Conservation (phyloP, 2,888 invertebrate species). For the Heliconius cydno region DNA sequence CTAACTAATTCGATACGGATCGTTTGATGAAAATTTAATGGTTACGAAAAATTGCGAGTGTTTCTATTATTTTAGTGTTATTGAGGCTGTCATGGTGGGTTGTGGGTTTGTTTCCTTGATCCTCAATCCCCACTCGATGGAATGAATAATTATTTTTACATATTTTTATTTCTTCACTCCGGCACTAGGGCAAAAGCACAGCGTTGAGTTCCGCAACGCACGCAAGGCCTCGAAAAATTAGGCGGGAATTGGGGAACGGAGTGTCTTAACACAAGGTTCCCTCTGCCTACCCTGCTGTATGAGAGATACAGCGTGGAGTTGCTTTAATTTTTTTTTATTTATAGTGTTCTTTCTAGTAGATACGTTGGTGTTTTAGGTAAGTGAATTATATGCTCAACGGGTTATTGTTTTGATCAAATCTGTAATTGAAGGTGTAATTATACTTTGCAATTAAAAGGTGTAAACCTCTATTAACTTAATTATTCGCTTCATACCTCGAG, state of each 20-base stretch:
- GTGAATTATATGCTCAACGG: constrained; percentile 5
- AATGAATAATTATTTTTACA: too few relatives aligned
- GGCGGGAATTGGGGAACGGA: too few relatives aligned
- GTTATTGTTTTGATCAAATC: background rate
- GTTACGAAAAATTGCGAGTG: background rate
- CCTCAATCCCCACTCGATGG: too few relatives aligned
- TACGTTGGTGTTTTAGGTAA: background rate
- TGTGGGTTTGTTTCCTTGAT: too few relatives aligned
- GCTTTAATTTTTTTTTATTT: background rate
- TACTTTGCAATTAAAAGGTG: background rate
- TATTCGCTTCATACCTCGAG: background rate
- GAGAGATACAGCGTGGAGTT: too few relatives aligned
- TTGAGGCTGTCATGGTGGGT: too few relatives aligned
- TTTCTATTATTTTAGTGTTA: background rate
- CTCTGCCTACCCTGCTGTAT: too few relatives aligned
- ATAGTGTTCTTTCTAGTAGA: background rate
- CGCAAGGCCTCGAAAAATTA: too few relatives aligned
- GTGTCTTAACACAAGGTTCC: too few relatives aligned
- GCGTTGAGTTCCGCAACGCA: too few relatives aligned
- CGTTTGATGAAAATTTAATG: constrained; percentile 48
- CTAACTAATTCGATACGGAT: constrained; percentile 59
- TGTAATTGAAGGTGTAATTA: background rate
- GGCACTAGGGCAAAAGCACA: too few relatives aligned
- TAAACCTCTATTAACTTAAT: background rate
- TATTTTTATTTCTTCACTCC: too few relatives aligned